Percentiles rank a stretch among this genome's conserved stretches.
phyloP scores from a whole-genome alignment of 2,113 vertebrate species.

The Ovis aries region DNA sequence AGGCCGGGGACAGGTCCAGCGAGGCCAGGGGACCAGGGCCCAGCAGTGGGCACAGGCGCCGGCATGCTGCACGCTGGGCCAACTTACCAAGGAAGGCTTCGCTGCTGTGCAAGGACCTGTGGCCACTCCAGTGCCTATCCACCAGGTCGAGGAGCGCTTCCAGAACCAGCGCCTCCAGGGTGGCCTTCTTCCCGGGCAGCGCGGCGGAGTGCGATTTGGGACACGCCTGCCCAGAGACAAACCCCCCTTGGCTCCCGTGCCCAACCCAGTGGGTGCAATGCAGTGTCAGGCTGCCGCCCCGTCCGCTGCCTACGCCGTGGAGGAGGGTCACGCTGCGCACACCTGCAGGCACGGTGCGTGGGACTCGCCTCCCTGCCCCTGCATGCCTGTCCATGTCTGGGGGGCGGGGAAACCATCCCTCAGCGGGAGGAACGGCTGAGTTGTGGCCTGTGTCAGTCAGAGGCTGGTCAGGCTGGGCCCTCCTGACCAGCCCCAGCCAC shows the following conservation, averaged over 20 bases:
- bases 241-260: not conserved
- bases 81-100: conserved; percentile 83
- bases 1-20: not conserved
- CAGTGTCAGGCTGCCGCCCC: not conserved
- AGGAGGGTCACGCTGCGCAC: not conserved
- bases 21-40: not conserved
- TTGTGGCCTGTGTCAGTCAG: not conserved
- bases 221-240: not conserved
- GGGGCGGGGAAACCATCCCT: not conserved
- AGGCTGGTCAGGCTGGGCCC: not conserved
- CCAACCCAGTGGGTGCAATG: rapidly evolving
- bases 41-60: not conserved
- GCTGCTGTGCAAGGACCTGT: conserved; percentile 80
- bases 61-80: not conserved
- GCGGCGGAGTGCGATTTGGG: not conserved
- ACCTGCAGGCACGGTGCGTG: not conserved
- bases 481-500: not conserved
- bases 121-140: conserved; percentile 83
- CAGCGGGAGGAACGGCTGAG: not conserved
- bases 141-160: conserved; percentile 83
- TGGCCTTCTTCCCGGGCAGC: conserved; percentile 71
- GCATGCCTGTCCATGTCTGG: not conserved
- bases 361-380: not conserved
- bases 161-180: conserved; percentile 57
- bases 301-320: rapidly evolving